Conservation (phyloP, 2,888 invertebrate genomes). For the Synanthedon formicaeformis region DNA sequence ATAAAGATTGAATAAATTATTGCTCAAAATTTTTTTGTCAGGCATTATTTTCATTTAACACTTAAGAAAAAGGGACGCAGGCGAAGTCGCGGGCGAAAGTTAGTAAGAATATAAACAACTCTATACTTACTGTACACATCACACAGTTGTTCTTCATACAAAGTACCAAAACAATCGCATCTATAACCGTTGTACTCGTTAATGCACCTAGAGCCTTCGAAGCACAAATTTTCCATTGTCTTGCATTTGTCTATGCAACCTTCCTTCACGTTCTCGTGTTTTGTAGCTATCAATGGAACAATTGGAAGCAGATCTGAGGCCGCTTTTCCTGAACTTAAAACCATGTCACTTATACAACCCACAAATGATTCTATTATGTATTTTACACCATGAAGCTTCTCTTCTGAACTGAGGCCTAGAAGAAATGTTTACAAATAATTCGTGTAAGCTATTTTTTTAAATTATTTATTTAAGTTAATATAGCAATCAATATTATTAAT, state of each 20-base stretch:
- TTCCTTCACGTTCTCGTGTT: slow-evolving; percentile 90
- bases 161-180: slow-evolving; percentile 93
- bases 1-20: no score
- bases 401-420: slow-evolving; percentile 86
- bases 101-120: neutral
- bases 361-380: slow-evolving; percentile 94
- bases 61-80: no score
- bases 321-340: slow-evolving; percentile 86
- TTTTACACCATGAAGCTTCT: slow-evolving; percentile 88
- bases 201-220: slow-evolving; percentile 88
- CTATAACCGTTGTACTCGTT: slow-evolving; percentile 91
- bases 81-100: no score
- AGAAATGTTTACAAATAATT: neutral
- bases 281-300: slow-evolving; percentile 85
- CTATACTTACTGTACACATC: slow-evolving; percentile 86
- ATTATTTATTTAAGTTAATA: neutral
- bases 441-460: neutral
- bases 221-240: slow-evolving; percentile 86
- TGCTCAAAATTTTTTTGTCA: neutral
- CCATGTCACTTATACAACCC: slow-evolving; percentile 90
- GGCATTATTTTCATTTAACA: neutral
- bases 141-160: slow-evolving; percentile 92
- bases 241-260: slow-evolving; percentile 88
- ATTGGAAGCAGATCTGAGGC: slow-evolving; percentile 86
- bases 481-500: neutral